Base-by-base conservation (phyloP, 2,888 invertebrate species). In the Coelopa pilipes region DNA sequence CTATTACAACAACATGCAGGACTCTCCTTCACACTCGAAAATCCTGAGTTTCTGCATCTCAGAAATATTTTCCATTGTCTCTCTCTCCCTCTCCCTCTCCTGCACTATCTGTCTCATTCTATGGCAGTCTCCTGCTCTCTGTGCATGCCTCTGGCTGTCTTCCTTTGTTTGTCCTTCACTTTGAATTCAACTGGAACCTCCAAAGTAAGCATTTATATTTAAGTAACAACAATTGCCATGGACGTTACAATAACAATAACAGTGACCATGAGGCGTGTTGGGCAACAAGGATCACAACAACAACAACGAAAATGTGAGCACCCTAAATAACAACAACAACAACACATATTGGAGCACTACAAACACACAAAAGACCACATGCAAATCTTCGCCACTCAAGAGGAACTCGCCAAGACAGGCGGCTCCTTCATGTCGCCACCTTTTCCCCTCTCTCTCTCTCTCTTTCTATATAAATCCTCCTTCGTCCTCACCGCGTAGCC, bases 181-280 rank as follows among this genome's bases (percentile, higher is more conserved):
- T 60, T 60, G 50, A 34, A 49, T 66, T 66, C 15, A 53, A 19
- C 24, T 17, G 45, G 13, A 53, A 21, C 34, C 34, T 45, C 68
- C 55, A 55, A 68, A 55, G 17, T 19, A 68, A 68, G 62, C 47
- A 50, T 70, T n/a, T n/a, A 49, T 70, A 62, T 70, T 62, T 50
- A 70, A 70, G 49, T 70, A 70, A 70, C 34, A 34, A 34, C 17
- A 17, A 34, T 17, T 45, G 46, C 17, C 17, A 45, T 34, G 1
- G n/a, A 17, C 17, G 17, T 45, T 45, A 70, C 69, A 70, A 47
- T 59, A 59, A 46, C 59, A 70, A 12, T 12, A 67, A 24, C 17
- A 70, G n/a, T n/a, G n/a, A n/a, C n/a, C n/a, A n/a, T n/a, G n/a
- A n/a, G n/a, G n/a, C n/a, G n/a, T n/a, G n/a, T n/a, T n/a, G n/a